phyloP scores from a whole-genome alignment of 2,888 invertebrate genomes.

The Lingula anatina region DNA sequence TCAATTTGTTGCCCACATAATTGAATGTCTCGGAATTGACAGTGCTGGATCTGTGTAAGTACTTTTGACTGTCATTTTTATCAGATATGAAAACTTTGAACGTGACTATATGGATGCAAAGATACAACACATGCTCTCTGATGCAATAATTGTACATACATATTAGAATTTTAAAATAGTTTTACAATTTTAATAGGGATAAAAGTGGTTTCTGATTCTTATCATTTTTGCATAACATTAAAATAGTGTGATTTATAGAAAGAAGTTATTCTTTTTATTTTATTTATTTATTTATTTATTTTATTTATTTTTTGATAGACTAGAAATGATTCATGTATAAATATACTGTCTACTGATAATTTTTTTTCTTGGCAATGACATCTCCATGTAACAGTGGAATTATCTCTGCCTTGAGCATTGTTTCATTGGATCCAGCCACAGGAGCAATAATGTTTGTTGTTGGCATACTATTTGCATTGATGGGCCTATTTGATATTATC shows the following conservation, averaged over 20 bases:
- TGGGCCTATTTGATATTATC: conserved; percentile 56
- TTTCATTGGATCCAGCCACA: conserved; percentile 58
- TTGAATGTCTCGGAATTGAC: conserved; percentile 87
- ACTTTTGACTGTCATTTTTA: conserved; percentile 3
- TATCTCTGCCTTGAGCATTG: conserved; percentile 65
- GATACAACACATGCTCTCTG: too few species aligned
- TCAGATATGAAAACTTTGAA: too few species aligned
- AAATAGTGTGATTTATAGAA: neutral
- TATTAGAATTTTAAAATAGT: too few species aligned
- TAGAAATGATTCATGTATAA: neutral
- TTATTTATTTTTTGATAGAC: neutral
- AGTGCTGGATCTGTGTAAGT: conserved; percentile 78
- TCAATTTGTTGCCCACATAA: conserved; percentile 68
- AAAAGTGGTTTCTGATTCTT: too few species aligned
- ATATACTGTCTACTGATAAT: neutral
- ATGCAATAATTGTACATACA: too few species aligned
- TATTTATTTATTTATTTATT: conserved; percentile 2
- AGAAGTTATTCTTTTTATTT: conserved; percentile 8
- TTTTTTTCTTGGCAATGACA: neutral
- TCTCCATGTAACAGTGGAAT: conserved; percentile 64
- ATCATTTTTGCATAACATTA: neutral
- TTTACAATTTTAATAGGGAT: too few species aligned
- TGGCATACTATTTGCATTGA: conserved; percentile 56
- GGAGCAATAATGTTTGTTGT: conserved; percentile 76
- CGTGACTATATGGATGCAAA: too few species aligned